Conservation (phyloP, 92 coral and sea anemone species). For the Blastomussa wellsi region DNA sequence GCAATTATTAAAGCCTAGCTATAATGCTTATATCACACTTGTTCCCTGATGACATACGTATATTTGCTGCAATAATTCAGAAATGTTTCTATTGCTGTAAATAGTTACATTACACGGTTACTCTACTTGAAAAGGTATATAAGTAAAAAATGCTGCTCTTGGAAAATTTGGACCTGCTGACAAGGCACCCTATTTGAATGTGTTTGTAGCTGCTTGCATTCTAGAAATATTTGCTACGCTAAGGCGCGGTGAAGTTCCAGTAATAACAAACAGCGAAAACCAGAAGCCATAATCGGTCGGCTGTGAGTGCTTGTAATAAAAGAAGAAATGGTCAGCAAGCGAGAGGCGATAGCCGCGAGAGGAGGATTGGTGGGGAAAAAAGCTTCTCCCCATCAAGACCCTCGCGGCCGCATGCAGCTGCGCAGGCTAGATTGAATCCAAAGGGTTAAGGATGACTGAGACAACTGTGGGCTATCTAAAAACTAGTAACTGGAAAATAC, state of each 20-base stretch:
- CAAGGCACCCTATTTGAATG: neutral
- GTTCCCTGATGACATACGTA: neutral
- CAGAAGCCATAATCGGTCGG: too few species aligned
- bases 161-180: too few species aligned
- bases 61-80: neutral
- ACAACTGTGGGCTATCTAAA: neutral
- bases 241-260: too few species aligned
- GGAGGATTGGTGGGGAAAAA: too few species aligned
- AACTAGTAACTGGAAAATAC: neutral
- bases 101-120: neutral
- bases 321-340: too few species aligned
- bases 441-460: neutral
- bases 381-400: too few species aligned
- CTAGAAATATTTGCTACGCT: neutral
- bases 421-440: too few species aligned
- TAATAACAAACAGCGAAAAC: too few species aligned
- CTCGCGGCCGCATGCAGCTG: too few species aligned
- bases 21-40: neutral
- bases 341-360: too few species aligned
- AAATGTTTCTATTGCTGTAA: neutral
- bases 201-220: neutral
- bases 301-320: too few species aligned
- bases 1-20: conserved; percentile 8
- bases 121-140: neutral
- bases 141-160: too few species aligned